Evolutionary conservation across 1,140 invertebrate species (phyloP), one percentile per base, ranked within the genome.

Genomic region (Dinoponera quadriceps): DNA sequence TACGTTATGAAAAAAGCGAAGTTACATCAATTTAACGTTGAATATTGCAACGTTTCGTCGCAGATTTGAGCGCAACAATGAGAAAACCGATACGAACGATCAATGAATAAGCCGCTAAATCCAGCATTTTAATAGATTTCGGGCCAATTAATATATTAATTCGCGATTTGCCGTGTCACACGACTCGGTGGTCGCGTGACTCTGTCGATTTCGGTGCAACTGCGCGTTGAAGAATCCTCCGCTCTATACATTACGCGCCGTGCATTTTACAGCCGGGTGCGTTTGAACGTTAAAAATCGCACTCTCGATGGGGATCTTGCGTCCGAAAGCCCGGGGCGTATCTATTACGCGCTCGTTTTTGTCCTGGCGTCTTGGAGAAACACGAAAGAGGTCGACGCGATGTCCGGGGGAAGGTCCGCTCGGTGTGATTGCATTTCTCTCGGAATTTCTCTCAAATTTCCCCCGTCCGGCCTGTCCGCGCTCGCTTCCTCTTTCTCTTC

Each of bases 371-470:
- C 27, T 69, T 29, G 25, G 59, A 78, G 44, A 55, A 22, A 83
- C 16, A 16, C 55, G 38, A 87, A 83, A 85, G 72, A 86, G 80
- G 73, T 78, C 78, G 85, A 29, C 57, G 22, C 48, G 48, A 16
- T n/a, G 25, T 57, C 55, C 27, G n/a, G 18, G 62, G 51, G 71
- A 27, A 83, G 33, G 73, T 13, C 20, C 68, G 72, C 63, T 57
- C 69, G 49, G 44, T 44, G 65, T 29, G 57, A 72, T 63, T 71
- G 59, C 80, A 71, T 71, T 60, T 82, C 62, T 85, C 51, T 60
- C 48, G 59, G 25, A 44, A 51, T 49, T 69, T 65, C 65, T 82
- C 69, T 60, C 44, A 62, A 62, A 62, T 29, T 57, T 25, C 51
- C 9, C 16, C 13, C 13, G 13, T 13, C 16, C 44, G 20, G 20